Conservation (phyloP, 2,113 vertebrate species). For the Cynopterus brachyotis region DNA sequence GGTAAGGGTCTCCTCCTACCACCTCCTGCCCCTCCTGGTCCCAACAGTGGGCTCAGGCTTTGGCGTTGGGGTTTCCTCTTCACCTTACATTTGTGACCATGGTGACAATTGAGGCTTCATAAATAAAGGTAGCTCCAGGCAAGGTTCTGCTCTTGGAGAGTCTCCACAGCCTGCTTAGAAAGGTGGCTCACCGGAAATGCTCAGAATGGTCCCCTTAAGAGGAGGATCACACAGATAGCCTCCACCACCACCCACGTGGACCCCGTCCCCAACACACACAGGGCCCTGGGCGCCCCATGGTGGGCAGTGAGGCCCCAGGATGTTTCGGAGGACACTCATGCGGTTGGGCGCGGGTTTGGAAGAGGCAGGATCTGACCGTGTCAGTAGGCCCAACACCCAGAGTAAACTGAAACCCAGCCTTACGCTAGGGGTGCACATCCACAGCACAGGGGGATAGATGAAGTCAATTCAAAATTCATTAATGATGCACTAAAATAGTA, state of each 20-base stretch:
- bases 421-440: neutral
- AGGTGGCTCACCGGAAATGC: neutral
- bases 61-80: neutral
- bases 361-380: neutral
- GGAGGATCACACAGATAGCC: fast-evolving
- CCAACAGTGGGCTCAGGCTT: neutral
- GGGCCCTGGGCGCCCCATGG: fast-evolving
- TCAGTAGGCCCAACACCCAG: neutral
- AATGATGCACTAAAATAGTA: neutral
- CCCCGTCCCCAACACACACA: fast-evolving
- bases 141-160: neutral
- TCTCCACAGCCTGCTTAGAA: neutral
- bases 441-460: neutral
- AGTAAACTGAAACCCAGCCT: neutral
- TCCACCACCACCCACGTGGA: neutral
- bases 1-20: neutral
- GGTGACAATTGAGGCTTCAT: constrained; percentile 70
- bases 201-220: neutral
- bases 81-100: constrained; percentile 66
- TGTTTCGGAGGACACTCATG: neutral
- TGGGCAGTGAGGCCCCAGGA: neutral
- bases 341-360: neutral
- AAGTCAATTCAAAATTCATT: neutral
- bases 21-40: constrained; percentile 9
- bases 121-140: constrained; percentile 26